phyloP scores from a whole-genome alignment of 2,888 invertebrate genomes.

The Melieria omissa region DNA sequence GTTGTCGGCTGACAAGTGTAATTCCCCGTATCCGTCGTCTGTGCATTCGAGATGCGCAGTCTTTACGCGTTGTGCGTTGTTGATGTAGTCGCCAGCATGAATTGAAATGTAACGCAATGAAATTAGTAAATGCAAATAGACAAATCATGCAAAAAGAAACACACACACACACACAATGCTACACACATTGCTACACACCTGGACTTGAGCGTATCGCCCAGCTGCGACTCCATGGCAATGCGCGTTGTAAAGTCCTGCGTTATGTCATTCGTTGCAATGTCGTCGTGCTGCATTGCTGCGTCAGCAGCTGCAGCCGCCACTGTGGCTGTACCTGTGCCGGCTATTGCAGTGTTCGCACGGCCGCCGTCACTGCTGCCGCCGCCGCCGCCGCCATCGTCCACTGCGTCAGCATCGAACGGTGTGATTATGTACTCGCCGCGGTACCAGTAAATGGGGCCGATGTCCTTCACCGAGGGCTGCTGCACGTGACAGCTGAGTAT shows the following conservation, averaged over 20 bases:
- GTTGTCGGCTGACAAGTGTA: slow-evolving; percentile 90
- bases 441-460: slow-evolving; percentile 79
- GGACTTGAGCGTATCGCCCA: slow-evolving; percentile 79
- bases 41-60: slow-evolving; percentile 79
- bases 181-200: slow-evolving; percentile 51
- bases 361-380: neutral
- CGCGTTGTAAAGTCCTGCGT: slow-evolving; percentile 59
- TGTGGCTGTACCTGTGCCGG: neutral
- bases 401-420: slow-evolving; percentile 56
- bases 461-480: slow-evolving; percentile 74
- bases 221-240: slow-evolving; percentile 65
- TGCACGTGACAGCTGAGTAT: slow-evolving; percentile 77
- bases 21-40: slow-evolving; percentile 84
- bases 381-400: slow-evolving; percentile 26
- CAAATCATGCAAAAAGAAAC: slow-evolving; percentile 2
- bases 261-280: slow-evolving; percentile 53
- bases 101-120: slow-evolving; percentile 22
- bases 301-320: neutral
- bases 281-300: slow-evolving; percentile 33
- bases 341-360: neutral
- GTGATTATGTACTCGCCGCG: slow-evolving; percentile 68
- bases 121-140: slow-evolving; percentile 23
- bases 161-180: slow-evolving; percentile 11
- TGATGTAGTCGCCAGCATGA: neutral
- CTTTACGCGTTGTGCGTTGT: slow-evolving; percentile 54